Evolutionary conservation across 1,140 invertebrate species (phyloP).

Genomic region (Onthophagus taurus): DNA sequence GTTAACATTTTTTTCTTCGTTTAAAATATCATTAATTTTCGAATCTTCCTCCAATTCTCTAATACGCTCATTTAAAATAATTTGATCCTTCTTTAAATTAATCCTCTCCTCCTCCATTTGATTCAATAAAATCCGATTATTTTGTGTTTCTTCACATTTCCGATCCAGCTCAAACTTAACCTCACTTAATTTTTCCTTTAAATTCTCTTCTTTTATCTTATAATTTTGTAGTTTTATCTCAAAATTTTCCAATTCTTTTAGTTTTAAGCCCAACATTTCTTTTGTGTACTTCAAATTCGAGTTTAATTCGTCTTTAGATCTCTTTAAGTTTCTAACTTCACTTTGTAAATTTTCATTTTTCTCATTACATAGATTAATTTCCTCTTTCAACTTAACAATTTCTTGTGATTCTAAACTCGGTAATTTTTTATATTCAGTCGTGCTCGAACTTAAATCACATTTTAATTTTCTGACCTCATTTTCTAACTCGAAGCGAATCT

Average conservation of each 20-base stretch:
- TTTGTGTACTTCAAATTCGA: slow-evolving; percentile 41
- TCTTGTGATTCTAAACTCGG: slow-evolving; percentile 37
- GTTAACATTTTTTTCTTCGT: slow-evolving; percentile 23
- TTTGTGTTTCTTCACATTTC: slow-evolving; percentile 37
- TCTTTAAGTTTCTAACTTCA: slow-evolving; percentile 22
- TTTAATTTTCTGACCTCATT: slow-evolving; percentile 20
- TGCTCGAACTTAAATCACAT: slow-evolving; percentile 22
- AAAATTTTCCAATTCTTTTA: slow-evolving; percentile 45
- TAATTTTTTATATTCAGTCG: slow-evolving; percentile 29
- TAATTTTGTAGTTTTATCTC: slow-evolving; percentile 35
- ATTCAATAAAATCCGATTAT: slow-evolving; percentile 33
- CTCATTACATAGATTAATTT: slow-evolving; percentile 41
- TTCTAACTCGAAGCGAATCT: slow-evolving; percentile 44
- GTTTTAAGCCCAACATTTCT: slow-evolving; percentile 44
- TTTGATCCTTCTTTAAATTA: slow-evolving; percentile 24
- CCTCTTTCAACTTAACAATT: slow-evolving; percentile 39
- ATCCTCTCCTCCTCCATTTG: slow-evolving; percentile 32
- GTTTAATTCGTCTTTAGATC: slow-evolving; percentile 19
- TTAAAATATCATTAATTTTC: slow-evolving; percentile 13
- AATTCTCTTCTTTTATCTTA: slow-evolving; percentile 30
- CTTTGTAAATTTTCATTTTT: slow-evolving; percentile 37
- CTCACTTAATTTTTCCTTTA: slow-evolving; percentile 30
- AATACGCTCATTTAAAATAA: slow-evolving; percentile 21
- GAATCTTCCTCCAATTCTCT: slow-evolving; percentile 18
- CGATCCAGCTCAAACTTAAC: slow-evolving; percentile 43